A percentile compares a stretch with the other conserved stretches of the same genome.
phyloP scores from a whole-genome alignment of 2,113 vertebrate genomes.

The Platichthys flesus region DNA sequence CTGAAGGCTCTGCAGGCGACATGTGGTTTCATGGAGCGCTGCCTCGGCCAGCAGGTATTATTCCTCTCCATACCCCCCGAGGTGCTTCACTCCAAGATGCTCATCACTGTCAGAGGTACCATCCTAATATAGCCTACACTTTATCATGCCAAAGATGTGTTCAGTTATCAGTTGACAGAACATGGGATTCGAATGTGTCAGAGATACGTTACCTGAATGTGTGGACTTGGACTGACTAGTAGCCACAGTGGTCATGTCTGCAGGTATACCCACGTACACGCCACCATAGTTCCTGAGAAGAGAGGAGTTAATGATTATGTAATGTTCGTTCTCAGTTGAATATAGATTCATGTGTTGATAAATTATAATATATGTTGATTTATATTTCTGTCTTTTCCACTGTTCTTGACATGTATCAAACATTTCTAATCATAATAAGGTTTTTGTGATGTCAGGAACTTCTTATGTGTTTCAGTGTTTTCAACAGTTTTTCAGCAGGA shows the following conservation, averaged over 20 bases:
- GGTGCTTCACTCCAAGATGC: not conserved
- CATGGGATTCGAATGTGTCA: not conserved
- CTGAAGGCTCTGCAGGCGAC: constrained; percentile 12
- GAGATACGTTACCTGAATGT: constrained; percentile 84
- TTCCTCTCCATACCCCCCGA: not conserved
- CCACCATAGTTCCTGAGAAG: constrained; percentile 92
- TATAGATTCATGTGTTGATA: too few relatives aligned
- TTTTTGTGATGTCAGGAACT: too few relatives aligned
- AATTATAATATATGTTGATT: too few relatives aligned
- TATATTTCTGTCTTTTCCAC: too few relatives aligned
- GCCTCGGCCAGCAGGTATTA: not conserved
- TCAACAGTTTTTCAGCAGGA: too few relatives aligned
- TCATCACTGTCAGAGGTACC: not conserved
- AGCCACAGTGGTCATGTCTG: constrained; percentile 84
- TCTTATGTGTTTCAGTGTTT: too few relatives aligned
- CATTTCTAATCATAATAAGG: too few relatives aligned
- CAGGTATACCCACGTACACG: constrained; percentile 92
- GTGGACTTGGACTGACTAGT: constrained; percentile 87
- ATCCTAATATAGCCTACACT: not conserved
- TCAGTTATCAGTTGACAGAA: not conserved
- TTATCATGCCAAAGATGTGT: not conserved
- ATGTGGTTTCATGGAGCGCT: constrained; percentile 8
- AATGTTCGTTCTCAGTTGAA: not conserved
- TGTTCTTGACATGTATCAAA: too few relatives aligned
- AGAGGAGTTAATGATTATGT: not conserved